These are phyloP conservation scores for Lichenostomus cassidix DNA, from an alignment of 2,113 vertebrate genomes.

Conservation along the genomic window DNA sequence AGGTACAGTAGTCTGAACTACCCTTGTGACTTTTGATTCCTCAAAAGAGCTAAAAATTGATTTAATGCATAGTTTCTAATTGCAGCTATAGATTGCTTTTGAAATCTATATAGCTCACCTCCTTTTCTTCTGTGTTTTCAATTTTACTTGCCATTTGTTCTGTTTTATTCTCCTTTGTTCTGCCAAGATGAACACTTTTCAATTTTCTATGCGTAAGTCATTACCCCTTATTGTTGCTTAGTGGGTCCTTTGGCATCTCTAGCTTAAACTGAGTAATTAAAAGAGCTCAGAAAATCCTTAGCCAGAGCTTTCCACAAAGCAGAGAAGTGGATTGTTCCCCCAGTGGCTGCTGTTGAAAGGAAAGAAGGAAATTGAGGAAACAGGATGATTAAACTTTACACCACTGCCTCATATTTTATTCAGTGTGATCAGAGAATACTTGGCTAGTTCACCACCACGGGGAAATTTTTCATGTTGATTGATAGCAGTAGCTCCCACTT, in stretches of 20 bases:
- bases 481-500: neutral
- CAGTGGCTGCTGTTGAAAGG: conserved; percentile 32
- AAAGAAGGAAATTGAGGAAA: conserved; percentile 39
- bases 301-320: neutral
- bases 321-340: conserved; percentile 33
- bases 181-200: conserved; percentile 28
- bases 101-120: neutral
- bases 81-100: conserved; percentile 27
- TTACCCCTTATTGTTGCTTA: conserved; percentile 36
- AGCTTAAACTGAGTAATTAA: conserved; percentile 49
- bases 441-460: neutral
- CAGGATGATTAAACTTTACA: conserved; percentile 53
- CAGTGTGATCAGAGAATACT: conserved; percentile 29
- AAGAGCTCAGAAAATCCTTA: conserved; percentile 44
- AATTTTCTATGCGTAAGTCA: conserved; percentile 42
- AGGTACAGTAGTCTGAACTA: neutral
- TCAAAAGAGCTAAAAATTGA: neutral
- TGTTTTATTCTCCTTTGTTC: conserved; percentile 38
- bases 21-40: neutral
- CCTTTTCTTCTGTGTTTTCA: conserved; percentile 18
- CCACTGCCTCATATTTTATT: conserved; percentile 50
- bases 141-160: conserved; percentile 17
- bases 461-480: conserved; percentile 27
- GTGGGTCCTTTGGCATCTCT: conserved; percentile 24
- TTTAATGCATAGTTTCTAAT: conserved; percentile 35